These are phyloP conservation scores for Steinernema scapterisci DNA, from an alignment of 2,888 invertebrate genomes.

Conservation along the genomic window DNA sequence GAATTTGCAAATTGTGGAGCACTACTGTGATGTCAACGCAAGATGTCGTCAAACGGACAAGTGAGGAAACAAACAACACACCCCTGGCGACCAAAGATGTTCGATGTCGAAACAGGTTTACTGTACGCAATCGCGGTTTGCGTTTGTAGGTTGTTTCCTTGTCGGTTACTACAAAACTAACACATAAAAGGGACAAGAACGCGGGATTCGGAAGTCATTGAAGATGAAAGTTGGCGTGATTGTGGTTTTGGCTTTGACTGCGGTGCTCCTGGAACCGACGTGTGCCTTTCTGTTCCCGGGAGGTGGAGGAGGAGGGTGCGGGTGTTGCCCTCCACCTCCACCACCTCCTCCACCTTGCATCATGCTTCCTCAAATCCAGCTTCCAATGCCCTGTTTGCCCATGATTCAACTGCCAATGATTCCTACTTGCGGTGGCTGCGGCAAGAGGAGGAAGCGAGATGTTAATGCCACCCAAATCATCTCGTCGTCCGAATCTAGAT, in stretches of 20 bases:
- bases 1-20: no score
- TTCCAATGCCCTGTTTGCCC: slow-evolving; percentile 28
- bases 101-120: slow-evolving; percentile 6
- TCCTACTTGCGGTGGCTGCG: slow-evolving; percentile 41
- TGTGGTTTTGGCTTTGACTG: not conserved
- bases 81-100: not conserved
- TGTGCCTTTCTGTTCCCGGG: slow-evolving; percentile 46
- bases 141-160: slow-evolving; percentile 25
- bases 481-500: no score
- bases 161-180: not conserved
- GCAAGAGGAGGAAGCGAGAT: slow-evolving; percentile 47
- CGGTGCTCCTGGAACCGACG: slow-evolving; percentile 33
- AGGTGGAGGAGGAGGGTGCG: slow-evolving; percentile 46
- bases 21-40: no score
- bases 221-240: not conserved
- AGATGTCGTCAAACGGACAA: not conserved
- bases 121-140: not conserved
- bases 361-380: slow-evolving; percentile 24
- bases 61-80: not conserved
- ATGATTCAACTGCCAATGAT: not conserved
- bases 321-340: slow-evolving; percentile 35
- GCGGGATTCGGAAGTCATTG: not conserved
- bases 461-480: slow-evolving; percentile 33
- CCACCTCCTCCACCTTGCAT: slow-evolving; percentile 25
- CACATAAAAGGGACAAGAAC: not conserved